These are phyloP conservation scores for Listronotus bonariensis DNA, from an alignment of 1,140 invertebrate species.

Conservation along the genomic window DNA sequence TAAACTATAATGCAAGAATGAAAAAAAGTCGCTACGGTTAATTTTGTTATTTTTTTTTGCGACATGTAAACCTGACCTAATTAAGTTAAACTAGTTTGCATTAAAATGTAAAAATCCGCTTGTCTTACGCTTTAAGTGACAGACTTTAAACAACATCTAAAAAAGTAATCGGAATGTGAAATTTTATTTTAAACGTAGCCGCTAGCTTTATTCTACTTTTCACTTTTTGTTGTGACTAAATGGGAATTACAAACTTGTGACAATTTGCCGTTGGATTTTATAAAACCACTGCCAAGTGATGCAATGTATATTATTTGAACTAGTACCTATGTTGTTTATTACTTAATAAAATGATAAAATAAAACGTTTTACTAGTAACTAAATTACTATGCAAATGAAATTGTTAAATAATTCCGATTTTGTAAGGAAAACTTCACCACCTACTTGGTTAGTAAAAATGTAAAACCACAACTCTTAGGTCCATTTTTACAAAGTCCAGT, in stretches of 20 bases:
- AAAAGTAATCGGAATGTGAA: slow-evolving; percentile 30
- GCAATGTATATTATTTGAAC: too few species aligned
- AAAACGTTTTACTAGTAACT: too few species aligned
- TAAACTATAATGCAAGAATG: too few species aligned
- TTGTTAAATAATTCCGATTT: too few species aligned
- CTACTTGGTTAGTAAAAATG: too few species aligned
- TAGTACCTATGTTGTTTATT: too few species aligned
- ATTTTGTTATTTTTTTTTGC: background rate
- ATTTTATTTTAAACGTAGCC: slow-evolving; percentile 24
- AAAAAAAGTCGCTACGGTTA: too few species aligned
- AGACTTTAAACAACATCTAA: slow-evolving; percentile 10
- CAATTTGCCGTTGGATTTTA: slow-evolving; percentile 11
- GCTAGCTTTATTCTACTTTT: slow-evolving; percentile 17
- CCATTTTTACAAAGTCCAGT: too few species aligned
- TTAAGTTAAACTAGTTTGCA: slow-evolving; percentile 16
- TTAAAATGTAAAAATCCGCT: slow-evolving; percentile 16
- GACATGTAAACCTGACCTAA: slow-evolving; percentile 4
- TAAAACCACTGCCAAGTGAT: background rate
- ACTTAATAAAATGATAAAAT: too few species aligned
- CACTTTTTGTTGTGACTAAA: slow-evolving; percentile 23
- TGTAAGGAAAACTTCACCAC: too few species aligned
- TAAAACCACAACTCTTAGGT: too few species aligned
- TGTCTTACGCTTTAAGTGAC: slow-evolving; percentile 15
- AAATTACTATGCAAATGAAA: too few species aligned
- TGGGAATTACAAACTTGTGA: slow-evolving; percentile 5